These are phyloP conservation scores for Salpingus planirostris DNA, from an alignment of 2,888 invertebrate genomes.

Conservation along the genomic window DNA sequence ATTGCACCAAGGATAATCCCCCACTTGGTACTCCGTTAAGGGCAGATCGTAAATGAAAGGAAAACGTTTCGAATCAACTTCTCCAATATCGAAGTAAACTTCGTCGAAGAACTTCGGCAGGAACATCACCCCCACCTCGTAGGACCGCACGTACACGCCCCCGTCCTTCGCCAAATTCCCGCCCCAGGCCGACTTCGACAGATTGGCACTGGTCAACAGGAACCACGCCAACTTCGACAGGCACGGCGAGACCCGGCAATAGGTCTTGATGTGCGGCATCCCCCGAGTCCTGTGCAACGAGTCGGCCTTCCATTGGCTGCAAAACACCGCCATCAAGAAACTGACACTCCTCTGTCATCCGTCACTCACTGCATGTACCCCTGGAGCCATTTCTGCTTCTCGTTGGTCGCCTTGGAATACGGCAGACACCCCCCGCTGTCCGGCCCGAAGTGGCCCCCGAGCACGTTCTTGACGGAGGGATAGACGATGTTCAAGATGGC, in stretches of 20 bases:
- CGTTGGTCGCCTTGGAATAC: conserved; percentile 59
- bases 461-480: conserved; percentile 77
- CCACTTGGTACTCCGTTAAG: conserved; percentile 36
- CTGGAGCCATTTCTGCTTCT: conserved; percentile 78
- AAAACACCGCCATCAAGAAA: conserved; percentile 17
- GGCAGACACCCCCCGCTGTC: conserved; percentile 84
- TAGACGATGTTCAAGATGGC: conserved; percentile 56
- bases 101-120: conserved; percentile 75
- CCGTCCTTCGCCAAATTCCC: conserved; percentile 52
- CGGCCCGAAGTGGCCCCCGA: conserved; percentile 73
- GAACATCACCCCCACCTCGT: conserved; percentile 86
- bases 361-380: conserved; percentile 68
- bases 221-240: conserved; percentile 67
- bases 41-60: conserved; percentile 81
- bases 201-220: conserved; percentile 84
- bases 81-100: conserved; percentile 36
- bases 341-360: no score
- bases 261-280: conserved; percentile 94
- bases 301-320: conserved; percentile 78
- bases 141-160: conserved; percentile 66
- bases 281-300: conserved; percentile 62
- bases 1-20: conserved; percentile 1
- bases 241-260: conserved; percentile 67
- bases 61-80: conserved; percentile 38
- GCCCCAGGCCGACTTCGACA: conserved; percentile 98